Conservation (phyloP, 2,113 vertebrate genomes). For the Pseudolaguvia tuberculata region DNA sequence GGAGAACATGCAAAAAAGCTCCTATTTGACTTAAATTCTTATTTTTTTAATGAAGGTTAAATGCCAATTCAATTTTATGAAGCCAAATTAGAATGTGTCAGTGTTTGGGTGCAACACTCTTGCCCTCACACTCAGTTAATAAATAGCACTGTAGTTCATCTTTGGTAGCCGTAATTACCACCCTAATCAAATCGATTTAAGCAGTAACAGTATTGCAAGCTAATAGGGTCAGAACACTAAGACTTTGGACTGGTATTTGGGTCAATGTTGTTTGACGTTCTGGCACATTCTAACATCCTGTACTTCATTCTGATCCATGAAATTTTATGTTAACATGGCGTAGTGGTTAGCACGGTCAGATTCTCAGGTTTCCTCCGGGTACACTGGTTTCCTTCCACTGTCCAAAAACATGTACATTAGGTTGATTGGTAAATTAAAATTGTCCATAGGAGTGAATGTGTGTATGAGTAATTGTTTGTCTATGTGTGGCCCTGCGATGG, state of each 20-base stretch:
- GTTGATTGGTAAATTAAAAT: too few species aligned
- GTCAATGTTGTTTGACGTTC: neutral
- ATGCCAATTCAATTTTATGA: neutral
- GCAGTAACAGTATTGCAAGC: neutral
- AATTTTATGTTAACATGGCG: neutral
- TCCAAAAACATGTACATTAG: too few species aligned
- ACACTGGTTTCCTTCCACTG: too few species aligned
- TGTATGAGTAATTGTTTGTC: too few species aligned
- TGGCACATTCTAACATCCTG: neutral
- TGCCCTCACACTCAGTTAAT: neutral
- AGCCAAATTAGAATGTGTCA: neutral
- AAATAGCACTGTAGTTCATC: neutral
- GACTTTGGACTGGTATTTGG: neutral
- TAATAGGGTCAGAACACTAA: neutral
- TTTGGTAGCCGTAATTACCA: neutral
- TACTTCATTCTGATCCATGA: neutral
- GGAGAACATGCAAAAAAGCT: too few species aligned
- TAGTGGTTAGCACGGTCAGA: too few species aligned
- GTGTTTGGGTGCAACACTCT: neutral
- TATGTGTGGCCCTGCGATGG: too few species aligned
- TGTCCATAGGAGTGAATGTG: too few species aligned
- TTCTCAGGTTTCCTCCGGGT: too few species aligned
- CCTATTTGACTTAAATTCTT: neutral
- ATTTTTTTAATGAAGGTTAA: neutral
- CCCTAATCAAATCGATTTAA: constrained; percentile 5